Conservation (phyloP, 2,888 invertebrate genomes). For the Conus canariensis region DNA sequence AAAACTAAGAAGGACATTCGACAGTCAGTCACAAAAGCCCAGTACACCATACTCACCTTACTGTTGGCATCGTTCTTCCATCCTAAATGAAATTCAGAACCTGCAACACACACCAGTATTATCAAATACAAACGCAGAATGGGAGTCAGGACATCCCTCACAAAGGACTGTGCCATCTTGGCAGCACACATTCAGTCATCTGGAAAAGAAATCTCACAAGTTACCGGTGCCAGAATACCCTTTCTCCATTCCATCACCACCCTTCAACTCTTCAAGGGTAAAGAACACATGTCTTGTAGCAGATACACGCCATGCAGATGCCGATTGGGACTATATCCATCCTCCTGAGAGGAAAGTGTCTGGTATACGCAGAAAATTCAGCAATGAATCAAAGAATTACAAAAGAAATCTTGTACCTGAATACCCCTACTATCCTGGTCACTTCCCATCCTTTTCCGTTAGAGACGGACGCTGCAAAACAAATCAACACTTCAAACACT, state of each 20-base stretch:
- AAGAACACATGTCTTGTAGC: not conserved
- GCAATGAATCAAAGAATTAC: too few relatives aligned
- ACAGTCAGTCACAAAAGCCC: not conserved
- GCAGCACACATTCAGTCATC: not conserved
- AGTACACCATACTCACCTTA: not conserved
- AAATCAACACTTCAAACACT: too few relatives aligned
- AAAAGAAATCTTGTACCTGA: too few relatives aligned
- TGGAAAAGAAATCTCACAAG: not conserved
- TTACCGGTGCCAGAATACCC: constrained; percentile 1
- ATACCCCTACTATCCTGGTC: too few relatives aligned
- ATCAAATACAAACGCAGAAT: not conserved
- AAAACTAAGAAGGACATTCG: not conserved
- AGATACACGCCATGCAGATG: not conserved
- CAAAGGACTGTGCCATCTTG: not conserved
- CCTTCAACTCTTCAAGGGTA: not conserved
- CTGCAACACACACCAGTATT: not conserved
- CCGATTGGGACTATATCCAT: not conserved
- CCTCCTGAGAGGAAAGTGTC: not conserved
- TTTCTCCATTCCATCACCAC: not conserved
- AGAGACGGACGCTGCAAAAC: too few relatives aligned
- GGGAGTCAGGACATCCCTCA: not conserved
- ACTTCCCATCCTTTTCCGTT: too few relatives aligned
- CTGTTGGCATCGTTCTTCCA: not conserved
- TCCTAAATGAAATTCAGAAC: not conserved
- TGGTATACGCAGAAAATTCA: too few relatives aligned